Conservation (phyloP, 2,888 invertebrate species). For the Andrena praecox region DNA sequence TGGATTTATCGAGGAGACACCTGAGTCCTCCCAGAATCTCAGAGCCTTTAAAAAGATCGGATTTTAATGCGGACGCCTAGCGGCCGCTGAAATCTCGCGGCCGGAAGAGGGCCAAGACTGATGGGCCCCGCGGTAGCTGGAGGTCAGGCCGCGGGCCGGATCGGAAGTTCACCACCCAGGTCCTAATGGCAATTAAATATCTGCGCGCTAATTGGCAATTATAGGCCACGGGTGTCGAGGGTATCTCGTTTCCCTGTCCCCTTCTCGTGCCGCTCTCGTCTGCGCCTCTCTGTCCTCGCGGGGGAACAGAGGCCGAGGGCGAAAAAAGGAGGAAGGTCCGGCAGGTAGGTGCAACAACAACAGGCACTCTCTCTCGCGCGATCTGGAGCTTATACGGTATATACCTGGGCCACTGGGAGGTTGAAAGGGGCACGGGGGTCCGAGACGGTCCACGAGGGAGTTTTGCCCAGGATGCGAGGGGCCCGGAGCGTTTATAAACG, state of each 20-base stretch:
- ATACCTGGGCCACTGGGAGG: slow-evolving; percentile 46
- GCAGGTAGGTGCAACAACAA: slow-evolving; percentile 68
- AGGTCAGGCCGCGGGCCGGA: slow-evolving; percentile 45
- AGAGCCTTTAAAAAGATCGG: slow-evolving; percentile 70
- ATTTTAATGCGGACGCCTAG: slow-evolving; percentile 77
- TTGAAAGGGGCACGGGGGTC: slow-evolving; percentile 49
- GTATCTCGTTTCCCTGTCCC: slow-evolving; percentile 58
- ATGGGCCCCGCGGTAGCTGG: slow-evolving; percentile 19
- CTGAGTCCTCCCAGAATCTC: slow-evolving; percentile 68
- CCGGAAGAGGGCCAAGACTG: slow-evolving; percentile 46
- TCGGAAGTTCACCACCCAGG: slow-evolving; percentile 74
- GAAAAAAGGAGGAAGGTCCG: slow-evolving; percentile 32
- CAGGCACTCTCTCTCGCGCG: slow-evolving; percentile 59
- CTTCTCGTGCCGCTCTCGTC: slow-evolving; percentile 23
- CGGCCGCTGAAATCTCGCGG: slow-evolving; percentile 75
- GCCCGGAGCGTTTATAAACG: slow-evolving; percentile 63
- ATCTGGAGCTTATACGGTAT: slow-evolving; percentile 62
- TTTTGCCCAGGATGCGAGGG: slow-evolving; percentile 39
- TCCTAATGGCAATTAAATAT: slow-evolving; percentile 84
- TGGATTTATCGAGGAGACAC: slow-evolving; percentile 81
- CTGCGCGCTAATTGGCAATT: slow-evolving; percentile 84
- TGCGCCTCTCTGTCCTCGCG: slow-evolving; percentile 42
- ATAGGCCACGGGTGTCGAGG: slow-evolving; percentile 78
- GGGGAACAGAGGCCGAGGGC: slow-evolving; percentile 24
- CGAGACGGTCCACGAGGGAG: slow-evolving; percentile 70